phyloP scores from a whole-genome alignment of 2,888 invertebrate genomes.

The Limnephilus rhombicus region DNA sequence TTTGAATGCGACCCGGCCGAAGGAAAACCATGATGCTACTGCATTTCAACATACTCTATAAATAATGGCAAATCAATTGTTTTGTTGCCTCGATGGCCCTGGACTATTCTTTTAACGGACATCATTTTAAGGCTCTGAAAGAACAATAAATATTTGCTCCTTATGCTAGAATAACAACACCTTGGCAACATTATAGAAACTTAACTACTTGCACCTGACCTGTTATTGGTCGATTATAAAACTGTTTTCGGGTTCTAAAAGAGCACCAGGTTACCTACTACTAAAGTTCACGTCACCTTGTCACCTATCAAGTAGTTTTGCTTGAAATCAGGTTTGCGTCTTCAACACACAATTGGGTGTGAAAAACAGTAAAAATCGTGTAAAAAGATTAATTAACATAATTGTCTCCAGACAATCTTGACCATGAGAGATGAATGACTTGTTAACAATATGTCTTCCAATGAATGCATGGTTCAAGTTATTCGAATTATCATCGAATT shows the following conservation, averaged over 20 bases:
- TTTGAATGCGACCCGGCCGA: slow-evolving; percentile 36
- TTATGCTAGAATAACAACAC: background rate
- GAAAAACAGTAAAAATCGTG: background rate
- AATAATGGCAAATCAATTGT: slow-evolving; percentile 9
- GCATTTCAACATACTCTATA: slow-evolving; percentile 16
- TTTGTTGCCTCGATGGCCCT: background rate
- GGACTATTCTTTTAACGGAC: slow-evolving; percentile 11
- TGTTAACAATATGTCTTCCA: background rate
- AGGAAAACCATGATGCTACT: background rate
- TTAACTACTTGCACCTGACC: background rate
- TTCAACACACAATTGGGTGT: background rate
- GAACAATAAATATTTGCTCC: background rate
- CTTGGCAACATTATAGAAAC: background rate
- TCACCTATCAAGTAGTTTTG: background rate
- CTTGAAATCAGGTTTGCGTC: background rate
- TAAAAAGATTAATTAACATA: background rate
- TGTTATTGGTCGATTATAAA: background rate
- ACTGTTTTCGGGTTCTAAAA: background rate
- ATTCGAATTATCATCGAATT: background rate
- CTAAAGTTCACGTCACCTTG: background rate
- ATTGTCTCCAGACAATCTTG: background rate
- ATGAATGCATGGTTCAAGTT: background rate
- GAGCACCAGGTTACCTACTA: background rate
- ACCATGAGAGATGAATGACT: background rate
- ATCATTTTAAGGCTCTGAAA: background rate